Conservation (phyloP, 2,888 invertebrate species). For the Priocnemis perturbator region DNA sequence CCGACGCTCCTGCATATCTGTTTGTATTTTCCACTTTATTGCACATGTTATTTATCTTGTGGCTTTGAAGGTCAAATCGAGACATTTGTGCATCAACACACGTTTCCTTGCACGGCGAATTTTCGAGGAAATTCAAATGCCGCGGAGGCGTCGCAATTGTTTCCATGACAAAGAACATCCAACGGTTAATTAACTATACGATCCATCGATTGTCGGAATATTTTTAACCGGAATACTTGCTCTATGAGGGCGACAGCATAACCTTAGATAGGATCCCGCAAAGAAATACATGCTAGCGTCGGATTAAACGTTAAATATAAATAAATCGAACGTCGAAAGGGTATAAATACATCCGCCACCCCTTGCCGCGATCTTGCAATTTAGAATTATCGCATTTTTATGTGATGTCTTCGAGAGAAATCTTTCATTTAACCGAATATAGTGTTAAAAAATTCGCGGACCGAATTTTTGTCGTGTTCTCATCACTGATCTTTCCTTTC, state of each 20-base stretch:
- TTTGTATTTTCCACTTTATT: too few species aligned
- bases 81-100: too few species aligned
- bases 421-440: background rate
- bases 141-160: background rate
- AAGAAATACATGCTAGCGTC: too few species aligned
- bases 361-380: background rate
- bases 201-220: too few species aligned
- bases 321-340: background rate
- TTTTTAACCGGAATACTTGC: too few species aligned
- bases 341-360: background rate
- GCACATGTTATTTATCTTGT: too few species aligned
- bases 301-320: background rate
- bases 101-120: background rate
- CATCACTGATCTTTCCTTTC: conserved; percentile 43
- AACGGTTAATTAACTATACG: background rate
- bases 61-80: too few species aligned
- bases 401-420: conserved; percentile 2
- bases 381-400: background rate
- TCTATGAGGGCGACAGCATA: too few species aligned
- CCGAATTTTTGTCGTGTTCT: background rate
- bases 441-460: conserved; percentile 6
- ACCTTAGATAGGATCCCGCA: too few species aligned
- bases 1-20: too few species aligned
- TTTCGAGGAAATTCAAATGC: background rate
- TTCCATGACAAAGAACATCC: background rate